Evolutionary conservation across 2,113 vertebrate species (phyloP), one percentile per base, ranked within the genome.

Genomic region (Melanostigma gelatinosum): DNA sequence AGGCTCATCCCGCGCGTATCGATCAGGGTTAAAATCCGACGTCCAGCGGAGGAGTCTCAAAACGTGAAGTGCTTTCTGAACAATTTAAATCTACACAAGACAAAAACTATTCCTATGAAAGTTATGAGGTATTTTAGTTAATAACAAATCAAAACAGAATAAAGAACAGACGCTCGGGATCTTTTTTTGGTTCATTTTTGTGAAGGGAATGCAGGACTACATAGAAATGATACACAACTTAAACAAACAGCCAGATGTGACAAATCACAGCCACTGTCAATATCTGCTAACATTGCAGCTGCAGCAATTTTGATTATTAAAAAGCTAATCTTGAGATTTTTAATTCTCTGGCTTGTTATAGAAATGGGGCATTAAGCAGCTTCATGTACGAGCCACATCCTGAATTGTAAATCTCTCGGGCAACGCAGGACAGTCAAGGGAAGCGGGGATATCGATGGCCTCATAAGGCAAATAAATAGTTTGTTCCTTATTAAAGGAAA

Each of bases 41-140:
- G 18, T n/a, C 68, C 0, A 44, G 1, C 34, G 62, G 57, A 6
- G 12, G 32, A 32, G 42, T 68, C 71, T 67, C 60, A 27, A 46
- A 40, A 72, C 22, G 36, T 74, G 2, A 85, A 63, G 61, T 66
- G 67, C 70, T 82, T 15, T 80, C 22, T 68, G 27, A 83, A 76
- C 50, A 70, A 48, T 75, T 81, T 84, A 50, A 40, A 74, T 78
- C 72, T 54, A 82, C 73, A 74, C 34, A 44, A 84, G 42, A 75
- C 52, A 79, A 85, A 84, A 85, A 75, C 16, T 73, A 42, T 87
- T 88, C 78, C 90, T 85, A 82, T 71, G 63, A 74, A 89, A 66
- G 54, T 79, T 63, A 89, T 85, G 88, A 92, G 91, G 91, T 93
- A 93, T 91, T 91, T 85, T 54, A 84, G 88, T 80, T 88, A 38